Conservation (phyloP, 2,797 vertebrate genomes). For the Artibeus lituratus region DNA sequence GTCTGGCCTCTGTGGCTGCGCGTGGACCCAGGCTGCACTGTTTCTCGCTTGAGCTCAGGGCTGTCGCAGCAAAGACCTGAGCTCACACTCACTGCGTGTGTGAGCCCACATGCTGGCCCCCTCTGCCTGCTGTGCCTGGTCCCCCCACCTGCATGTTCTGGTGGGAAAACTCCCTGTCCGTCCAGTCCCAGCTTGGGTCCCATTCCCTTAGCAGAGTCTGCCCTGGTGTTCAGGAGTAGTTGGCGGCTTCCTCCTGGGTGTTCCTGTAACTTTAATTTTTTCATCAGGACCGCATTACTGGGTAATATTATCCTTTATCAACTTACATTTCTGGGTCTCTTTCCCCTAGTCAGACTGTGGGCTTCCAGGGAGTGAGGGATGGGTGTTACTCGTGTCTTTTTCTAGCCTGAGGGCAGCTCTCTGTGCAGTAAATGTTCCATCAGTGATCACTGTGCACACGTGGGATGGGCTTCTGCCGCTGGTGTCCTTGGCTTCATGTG, state of each 20-base stretch:
- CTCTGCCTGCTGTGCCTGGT: neutral
- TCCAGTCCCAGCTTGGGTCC: neutral
- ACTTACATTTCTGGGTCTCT: neutral
- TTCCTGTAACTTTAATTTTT: neutral
- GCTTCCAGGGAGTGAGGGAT: neutral
- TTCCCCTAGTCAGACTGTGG: neutral
- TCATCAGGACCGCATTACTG: neutral
- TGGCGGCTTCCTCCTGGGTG: neutral
- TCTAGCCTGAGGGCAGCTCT: neutral
- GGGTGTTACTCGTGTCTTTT: neutral
- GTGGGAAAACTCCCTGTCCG: neutral
- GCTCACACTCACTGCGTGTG: accelerated
- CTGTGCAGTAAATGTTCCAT: neutral
- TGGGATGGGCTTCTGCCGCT: neutral
- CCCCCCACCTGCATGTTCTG: accelerated
- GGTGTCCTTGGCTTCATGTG: neutral
- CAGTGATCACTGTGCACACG: neutral
- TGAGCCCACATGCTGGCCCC: accelerated
- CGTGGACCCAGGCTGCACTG: neutral
- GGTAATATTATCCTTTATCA: neutral
- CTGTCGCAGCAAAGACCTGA: neutral
- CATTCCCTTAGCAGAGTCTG: neutral
- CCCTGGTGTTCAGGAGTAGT: neutral
- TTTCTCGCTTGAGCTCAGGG: neutral
- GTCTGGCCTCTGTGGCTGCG: neutral